Percentiles rank a stretch among this genome's conserved stretches.
Evolutionary conservation across 2,888 invertebrate genomes (phyloP).

Genomic region (Callinectes sapidus): DNA sequence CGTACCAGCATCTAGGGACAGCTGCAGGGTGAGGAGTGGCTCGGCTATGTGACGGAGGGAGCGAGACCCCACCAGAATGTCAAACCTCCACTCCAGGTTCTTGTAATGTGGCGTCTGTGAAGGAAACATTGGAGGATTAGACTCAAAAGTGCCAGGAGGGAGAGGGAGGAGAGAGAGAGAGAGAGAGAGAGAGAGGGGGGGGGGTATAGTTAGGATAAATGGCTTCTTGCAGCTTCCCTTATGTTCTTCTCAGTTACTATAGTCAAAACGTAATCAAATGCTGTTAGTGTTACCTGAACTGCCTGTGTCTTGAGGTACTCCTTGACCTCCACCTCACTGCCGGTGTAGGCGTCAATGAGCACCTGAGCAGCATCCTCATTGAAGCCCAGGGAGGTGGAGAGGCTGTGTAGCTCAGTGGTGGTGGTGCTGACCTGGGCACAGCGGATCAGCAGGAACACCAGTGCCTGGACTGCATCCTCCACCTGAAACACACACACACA

Average conservation of each 20-base stretch:
- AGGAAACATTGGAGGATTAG: neutral
- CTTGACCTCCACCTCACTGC: constrained; percentile 52
- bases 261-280: neutral
- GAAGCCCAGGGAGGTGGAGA: constrained; percentile 50
- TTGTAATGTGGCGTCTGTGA: constrained; percentile 58
- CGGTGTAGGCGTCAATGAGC: constrained; percentile 41
- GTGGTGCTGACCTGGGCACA: constrained; percentile 43
- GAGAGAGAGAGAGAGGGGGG: too few species aligned
- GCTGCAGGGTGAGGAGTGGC: constrained; percentile 60
- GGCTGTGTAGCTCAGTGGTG: constrained; percentile 40
- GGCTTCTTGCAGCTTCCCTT: too few species aligned
- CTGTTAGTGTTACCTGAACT: constrained; percentile 44
- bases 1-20: constrained; percentile 42
- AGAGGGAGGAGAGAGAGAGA: too few species aligned
- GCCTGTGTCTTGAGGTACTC: constrained; percentile 55
- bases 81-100: constrained; percentile 67
- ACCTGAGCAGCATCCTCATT: constrained; percentile 48
- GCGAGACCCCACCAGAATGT: constrained; percentile 58
- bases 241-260: neutral
- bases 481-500: constrained; percentile 48
- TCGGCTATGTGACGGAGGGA: constrained; percentile 59
- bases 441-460: constrained; percentile 53
- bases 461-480: constrained; percentile 56
- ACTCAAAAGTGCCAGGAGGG: neutral
- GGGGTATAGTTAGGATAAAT: too few species aligned